Evolutionary conservation across 2,888 invertebrate species (phyloP).

Genomic region (Agapostemon virescens): DNA sequence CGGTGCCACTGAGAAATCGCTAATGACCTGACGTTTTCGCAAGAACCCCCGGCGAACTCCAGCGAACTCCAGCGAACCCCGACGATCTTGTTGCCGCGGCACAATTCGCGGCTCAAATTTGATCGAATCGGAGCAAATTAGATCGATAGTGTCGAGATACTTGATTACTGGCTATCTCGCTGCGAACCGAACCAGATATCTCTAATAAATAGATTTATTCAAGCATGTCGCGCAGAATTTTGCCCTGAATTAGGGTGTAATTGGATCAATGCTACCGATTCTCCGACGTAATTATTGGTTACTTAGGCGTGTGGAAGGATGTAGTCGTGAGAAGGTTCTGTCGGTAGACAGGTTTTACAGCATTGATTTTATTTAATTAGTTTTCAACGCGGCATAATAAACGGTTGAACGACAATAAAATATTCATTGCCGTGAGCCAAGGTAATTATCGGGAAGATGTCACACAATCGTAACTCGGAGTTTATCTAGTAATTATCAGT

Average conservation of each 20-base stretch:
- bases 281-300: constrained; percentile 11
- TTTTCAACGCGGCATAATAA: neutral
- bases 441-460: neutral
- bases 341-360: neutral
- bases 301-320: neutral
- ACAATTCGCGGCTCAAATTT: constrained; percentile 16
- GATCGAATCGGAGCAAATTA: constrained; percentile 40
- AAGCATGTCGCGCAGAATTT: constrained; percentile 29
- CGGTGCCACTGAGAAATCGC: constrained; percentile 47
- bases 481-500: neutral
- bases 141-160: constrained; percentile 21
- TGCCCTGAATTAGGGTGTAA: constrained; percentile 11
- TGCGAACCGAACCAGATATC: constrained; percentile 9
- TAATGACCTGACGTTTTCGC: constrained; percentile 50
- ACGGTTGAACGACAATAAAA: neutral
- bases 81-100: neutral
- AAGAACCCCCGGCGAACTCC: neutral
- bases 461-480: too few species aligned
- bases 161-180: constrained; percentile 7
- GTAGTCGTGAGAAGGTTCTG: neutral
- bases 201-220: constrained; percentile 25
- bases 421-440: neutral
- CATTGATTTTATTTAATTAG: constrained; percentile 12
- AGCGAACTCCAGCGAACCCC: neutral
- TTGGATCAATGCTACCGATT: constrained; percentile 9